Evolutionary conservation across 2,888 invertebrate genomes (phyloP).

Genomic region (Drosophila picticornis): DNA sequence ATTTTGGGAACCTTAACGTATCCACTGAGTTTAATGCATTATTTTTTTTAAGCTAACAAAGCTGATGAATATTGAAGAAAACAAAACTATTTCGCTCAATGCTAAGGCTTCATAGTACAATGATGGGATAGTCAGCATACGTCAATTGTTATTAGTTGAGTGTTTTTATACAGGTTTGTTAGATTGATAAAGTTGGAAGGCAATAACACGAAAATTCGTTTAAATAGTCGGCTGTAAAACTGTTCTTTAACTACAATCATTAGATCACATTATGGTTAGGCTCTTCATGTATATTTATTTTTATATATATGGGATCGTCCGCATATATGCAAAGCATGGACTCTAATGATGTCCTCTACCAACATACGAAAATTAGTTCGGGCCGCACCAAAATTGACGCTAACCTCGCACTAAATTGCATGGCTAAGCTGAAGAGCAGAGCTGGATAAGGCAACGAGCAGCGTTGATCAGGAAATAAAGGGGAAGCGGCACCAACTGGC

Average conservation of each 20-base stretch:
- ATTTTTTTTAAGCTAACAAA: background rate
- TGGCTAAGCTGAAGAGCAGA: conserved; percentile 16
- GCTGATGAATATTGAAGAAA: background rate
- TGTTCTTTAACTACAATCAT: background rate
- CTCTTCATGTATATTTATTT: too few species aligned
- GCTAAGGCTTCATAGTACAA: background rate
- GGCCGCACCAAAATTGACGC: conserved; percentile 31
- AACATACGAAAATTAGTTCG: conserved; percentile 3
- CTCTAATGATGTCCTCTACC: background rate
- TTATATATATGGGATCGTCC: background rate
- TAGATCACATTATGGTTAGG: background rate
- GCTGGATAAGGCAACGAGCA: background rate
- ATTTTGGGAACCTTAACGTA: background rate
- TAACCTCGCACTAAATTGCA: conserved; percentile 48
- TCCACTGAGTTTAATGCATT: background rate
- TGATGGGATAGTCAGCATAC: background rate
- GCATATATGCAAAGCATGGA: background rate
- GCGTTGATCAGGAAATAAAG: conserved; percentile 8
- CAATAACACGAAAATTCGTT: background rate
- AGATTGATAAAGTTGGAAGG: background rate
- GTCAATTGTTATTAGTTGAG: background rate
- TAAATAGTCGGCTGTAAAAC: background rate
- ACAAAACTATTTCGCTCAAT: background rate
- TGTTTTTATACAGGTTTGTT: background rate
- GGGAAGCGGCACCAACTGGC: conserved; percentile 5